phyloP scores from a whole-genome alignment of 2,797 vertebrate species.

The Nasua narica region DNA sequence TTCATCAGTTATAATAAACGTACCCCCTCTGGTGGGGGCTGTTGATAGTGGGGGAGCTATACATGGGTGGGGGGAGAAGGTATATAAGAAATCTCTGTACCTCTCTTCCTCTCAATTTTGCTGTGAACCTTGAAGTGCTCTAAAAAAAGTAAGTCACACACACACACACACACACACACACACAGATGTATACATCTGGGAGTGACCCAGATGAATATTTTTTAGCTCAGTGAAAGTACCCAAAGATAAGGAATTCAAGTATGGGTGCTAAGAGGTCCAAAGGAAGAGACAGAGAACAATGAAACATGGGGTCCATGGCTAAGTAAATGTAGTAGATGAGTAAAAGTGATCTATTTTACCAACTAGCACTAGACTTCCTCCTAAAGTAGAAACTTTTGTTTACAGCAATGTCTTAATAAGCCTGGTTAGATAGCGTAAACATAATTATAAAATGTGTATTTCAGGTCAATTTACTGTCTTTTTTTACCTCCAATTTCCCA shows the following conservation, averaged over 20 bases:
- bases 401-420: neutral
- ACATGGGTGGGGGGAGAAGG: neutral
- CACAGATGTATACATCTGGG: neutral
- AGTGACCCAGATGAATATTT: neutral
- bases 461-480: neutral
- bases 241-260: neutral
- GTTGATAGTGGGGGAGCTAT: neutral
- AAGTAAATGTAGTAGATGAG: neutral
- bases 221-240: neutral
- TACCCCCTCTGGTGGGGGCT: neutral
- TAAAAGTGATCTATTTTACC: neutral
- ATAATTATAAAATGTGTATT: neutral
- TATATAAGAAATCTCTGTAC: neutral
- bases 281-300: neutral
- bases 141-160: neutral
- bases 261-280: neutral
- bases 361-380: neutral
- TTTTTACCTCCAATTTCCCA: neutral
- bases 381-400: neutral
- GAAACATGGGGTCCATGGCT: neutral
- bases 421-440: neutral
- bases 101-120: neutral
- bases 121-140: neutral
- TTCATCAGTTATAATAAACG: neutral
- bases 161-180: neutral